Conservation (phyloP, 2,888 invertebrate species). For the Mimas tiliae region DNA sequence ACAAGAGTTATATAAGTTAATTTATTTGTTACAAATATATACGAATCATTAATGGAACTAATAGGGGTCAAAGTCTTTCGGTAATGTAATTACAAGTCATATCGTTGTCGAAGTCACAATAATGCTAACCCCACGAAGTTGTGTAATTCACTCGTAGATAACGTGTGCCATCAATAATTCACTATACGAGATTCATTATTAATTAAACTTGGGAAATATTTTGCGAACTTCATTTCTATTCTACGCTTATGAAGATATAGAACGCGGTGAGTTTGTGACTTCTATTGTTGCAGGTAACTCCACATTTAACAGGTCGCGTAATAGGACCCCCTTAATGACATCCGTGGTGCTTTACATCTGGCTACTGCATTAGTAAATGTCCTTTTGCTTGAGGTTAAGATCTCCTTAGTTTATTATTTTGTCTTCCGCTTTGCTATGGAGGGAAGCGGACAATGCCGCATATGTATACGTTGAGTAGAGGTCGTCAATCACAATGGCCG, state of each 20-base stretch:
- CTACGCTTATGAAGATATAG: background rate
- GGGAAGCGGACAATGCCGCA: too few relatives aligned
- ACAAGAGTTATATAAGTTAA: too few relatives aligned
- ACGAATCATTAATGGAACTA: background rate
- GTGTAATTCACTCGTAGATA: constrained; percentile 14
- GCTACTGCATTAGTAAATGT: too few relatives aligned
- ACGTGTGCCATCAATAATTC: background rate
- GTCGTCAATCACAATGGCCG: too few relatives aligned
- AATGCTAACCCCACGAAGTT: constrained; percentile 4
- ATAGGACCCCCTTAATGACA: too few relatives aligned
- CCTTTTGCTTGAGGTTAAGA: too few relatives aligned
- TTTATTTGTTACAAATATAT: background rate
- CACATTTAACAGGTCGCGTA: background rate
- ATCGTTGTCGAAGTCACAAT: constrained; percentile 11
- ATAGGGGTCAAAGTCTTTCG: constrained; percentile 17
- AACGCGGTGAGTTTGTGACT: background rate
- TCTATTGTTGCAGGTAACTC: background rate
- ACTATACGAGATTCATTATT: background rate
- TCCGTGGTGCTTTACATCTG: too few relatives aligned
- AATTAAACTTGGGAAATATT: background rate
- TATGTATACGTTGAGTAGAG: too few relatives aligned
- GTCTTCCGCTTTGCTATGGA: too few relatives aligned
- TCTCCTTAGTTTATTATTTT: too few relatives aligned
- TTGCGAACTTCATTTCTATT: background rate
- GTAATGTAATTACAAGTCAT: constrained; percentile 4